Base-by-base conservation (phyloP, 2,113 vertebrate species). In the Erpornis zantholeuca region DNA sequence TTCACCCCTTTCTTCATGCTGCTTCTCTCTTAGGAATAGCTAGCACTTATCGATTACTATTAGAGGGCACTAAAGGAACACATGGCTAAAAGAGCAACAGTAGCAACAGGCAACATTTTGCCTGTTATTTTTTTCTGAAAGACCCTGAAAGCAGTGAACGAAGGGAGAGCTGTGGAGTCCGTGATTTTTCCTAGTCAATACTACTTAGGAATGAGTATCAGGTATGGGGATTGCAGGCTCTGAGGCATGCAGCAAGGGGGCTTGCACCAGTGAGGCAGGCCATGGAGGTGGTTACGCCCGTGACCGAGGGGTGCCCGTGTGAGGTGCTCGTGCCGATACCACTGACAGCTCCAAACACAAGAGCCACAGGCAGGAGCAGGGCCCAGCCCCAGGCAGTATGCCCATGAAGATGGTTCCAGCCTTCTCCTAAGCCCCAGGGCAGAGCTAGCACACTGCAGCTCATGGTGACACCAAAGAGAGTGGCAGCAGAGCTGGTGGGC, bases 251-350 rank as follows among this genome's bases (percentile, higher is more conserved):
- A 71, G 35, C 33, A 50, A 71, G 27, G 16, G 36, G n/a, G 31
- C 42, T 84, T 1, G 0, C 54, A 35, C 33, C 40, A 38, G 10
- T 10, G 27, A 64, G 36, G 50, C 25, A 69, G 60, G 23, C 23
- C 13, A 3, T 2, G 13, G 63, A 79, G 47, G 42, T 20, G 31
- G 10, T 29, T 33, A 18, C 0, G 0, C 29, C 63, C 7, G 1
- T 3, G 24, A 33, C 16, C 1, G 6, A 73, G 28, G 40, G 31
- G 24, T 47, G 42, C 25, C 17, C 0, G 0, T 9, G 15, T 23
- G 61, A 63, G 42, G 35, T 36, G 19, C 38, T 28, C 5, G 2
- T 6, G 7, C 20, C 4, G 3, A 10, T n/a, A 8, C 20, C 27
- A 3, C 35, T 19, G 54, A 19, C 21, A 45, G 35, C 66, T 59